These are phyloP conservation scores for Dendronephthya gigantea DNA, from an alignment of 64 coral and sea anemone genomes.

Conservation along the genomic window DNA sequence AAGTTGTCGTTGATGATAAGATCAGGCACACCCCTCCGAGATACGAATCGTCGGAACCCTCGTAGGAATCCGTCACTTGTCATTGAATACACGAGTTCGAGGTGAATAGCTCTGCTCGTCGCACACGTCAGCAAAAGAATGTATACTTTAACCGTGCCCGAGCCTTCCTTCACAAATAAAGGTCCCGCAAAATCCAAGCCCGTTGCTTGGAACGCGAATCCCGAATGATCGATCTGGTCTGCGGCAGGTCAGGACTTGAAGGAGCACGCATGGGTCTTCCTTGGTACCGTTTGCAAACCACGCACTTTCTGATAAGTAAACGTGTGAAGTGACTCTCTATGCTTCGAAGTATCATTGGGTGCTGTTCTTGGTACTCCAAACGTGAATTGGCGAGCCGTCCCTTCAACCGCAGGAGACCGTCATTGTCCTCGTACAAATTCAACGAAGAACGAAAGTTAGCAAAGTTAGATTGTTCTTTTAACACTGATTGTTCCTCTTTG, in stretches of 20 bases:
- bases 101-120: neutral
- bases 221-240: neutral
- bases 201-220: neutral
- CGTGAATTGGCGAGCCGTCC: neutral
- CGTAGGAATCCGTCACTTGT: neutral
- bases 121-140: neutral
- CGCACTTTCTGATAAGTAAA: neutral
- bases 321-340: neutral
- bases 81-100: neutral
- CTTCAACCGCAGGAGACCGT: neutral
- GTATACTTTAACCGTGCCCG: neutral
- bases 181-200: neutral
- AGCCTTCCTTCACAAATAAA: neutral
- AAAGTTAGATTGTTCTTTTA: neutral
- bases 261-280: neutral
- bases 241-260: neutral
- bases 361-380: neutral
- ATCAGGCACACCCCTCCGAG: neutral
- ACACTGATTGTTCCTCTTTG: neutral
- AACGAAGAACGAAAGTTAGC: neutral
- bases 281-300: neutral
- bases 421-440: neutral
- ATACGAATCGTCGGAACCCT: neutral
- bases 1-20: neutral
- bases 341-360: neutral